A percentile compares a stretch with the other conserved stretches of the same genome.
phyloP scores from a whole-genome alignment of 2,113 vertebrate species.

The Dicaeum eximium region DNA sequence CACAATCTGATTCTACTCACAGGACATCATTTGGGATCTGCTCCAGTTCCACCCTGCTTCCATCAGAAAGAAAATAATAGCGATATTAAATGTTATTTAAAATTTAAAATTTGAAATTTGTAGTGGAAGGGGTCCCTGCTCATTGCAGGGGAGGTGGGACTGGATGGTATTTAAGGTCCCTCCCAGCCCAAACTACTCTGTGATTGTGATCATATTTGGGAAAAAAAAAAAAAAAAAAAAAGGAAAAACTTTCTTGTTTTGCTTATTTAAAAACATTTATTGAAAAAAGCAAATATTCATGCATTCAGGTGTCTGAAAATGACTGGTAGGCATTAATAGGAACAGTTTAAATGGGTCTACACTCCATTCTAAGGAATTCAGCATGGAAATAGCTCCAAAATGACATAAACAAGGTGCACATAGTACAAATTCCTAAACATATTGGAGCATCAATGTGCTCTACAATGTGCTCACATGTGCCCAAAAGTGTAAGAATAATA shows the following conservation, averaged over 20 bases:
- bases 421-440: not conserved
- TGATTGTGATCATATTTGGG: not conserved
- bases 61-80: not conserved
- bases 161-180: not conserved
- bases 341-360: not conserved
- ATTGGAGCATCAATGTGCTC: not conserved
- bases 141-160: not conserved
- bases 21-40: not conserved
- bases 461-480: not conserved
- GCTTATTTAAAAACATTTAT: not conserved
- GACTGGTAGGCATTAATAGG: not conserved
- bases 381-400: not conserved
- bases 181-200: not conserved
- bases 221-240: not conserved
- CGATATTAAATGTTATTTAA: not conserved
- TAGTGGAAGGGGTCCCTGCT: not conserved
- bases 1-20: fast-evolving
- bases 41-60: not conserved
- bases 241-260: not conserved
- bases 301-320: not conserved
- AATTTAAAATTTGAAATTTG: not conserved
- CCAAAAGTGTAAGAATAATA: not conserved
- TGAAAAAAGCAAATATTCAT: not conserved
- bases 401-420: not conserved
- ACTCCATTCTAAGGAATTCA: not conserved